These are phyloP conservation scores for Polylopha cassiicola DNA, from an alignment of 2,888 invertebrate genomes.

Conservation along the genomic window DNA sequence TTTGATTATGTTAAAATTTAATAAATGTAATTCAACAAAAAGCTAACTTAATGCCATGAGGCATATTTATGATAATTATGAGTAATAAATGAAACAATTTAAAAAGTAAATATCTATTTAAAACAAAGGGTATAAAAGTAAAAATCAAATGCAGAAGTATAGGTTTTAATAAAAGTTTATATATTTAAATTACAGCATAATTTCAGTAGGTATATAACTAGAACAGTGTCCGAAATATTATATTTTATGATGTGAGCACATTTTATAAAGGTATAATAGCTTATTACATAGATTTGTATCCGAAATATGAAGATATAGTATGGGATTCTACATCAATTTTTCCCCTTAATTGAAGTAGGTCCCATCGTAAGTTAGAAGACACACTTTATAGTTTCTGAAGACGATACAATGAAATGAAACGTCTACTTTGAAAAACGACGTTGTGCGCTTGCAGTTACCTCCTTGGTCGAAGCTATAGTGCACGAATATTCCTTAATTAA, in stretches of 20 bases:
- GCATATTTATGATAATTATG: too few species aligned
- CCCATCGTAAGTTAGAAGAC: constrained; percentile 40
- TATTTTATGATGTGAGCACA: constrained; percentile 67
- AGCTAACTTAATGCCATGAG: too few species aligned
- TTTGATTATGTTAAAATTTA: too few species aligned
- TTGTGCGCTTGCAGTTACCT: constrained; percentile 62
- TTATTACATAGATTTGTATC: constrained; percentile 46
- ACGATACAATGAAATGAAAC: constrained; percentile 29
- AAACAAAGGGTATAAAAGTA: constrained; percentile 39
- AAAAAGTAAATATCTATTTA: too few species aligned
- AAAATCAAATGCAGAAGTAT: constrained; percentile 68
- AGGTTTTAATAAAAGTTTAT: constrained; percentile 76
- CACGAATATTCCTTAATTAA: constrained; percentile 52
- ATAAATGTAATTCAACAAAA: too few species aligned
- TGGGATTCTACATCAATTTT: constrained; percentile 63
- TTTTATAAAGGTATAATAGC: constrained; percentile 50
- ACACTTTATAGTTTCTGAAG: constrained; percentile 32
- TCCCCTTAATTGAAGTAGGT: constrained; percentile 72
- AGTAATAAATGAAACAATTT: too few species aligned
- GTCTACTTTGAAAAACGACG: constrained; percentile 34
- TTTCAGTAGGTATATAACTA: constrained; percentile 68
- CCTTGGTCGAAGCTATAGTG: constrained; percentile 65
- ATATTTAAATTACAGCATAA: constrained; percentile 73
- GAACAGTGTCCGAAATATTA: constrained; percentile 71
- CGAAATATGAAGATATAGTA: constrained; percentile 37